Evolutionary conservation across 2,888 invertebrate genomes (phyloP).

Genomic region (Lordiphosa andalusiaca): DNA sequence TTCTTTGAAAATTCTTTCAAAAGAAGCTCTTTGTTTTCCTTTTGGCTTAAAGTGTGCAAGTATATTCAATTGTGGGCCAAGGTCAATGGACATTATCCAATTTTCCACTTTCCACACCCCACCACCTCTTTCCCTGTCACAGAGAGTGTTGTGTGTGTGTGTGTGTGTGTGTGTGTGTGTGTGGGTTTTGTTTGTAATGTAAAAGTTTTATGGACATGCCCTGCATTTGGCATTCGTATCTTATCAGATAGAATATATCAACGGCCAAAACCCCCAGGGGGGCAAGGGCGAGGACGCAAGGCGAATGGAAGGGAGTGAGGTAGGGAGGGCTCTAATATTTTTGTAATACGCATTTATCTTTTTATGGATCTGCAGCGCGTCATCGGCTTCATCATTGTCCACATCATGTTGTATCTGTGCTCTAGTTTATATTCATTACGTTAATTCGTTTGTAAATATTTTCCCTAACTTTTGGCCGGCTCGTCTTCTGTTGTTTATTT

Average conservation of each 20-base stretch:
- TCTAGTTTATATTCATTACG: conserved; percentile 69
- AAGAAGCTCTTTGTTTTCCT: conserved; percentile 22
- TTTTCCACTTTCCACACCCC: conserved; percentile 9
- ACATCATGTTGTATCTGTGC: conserved; percentile 44
- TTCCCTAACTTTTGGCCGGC: conserved; percentile 60
- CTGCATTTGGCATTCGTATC: conserved; percentile 35
- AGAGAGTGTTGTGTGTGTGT: conserved; percentile 12
- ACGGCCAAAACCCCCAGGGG: conserved; percentile 1
- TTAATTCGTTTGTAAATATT: conserved; percentile 74
- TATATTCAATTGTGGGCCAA: conserved; percentile 45
- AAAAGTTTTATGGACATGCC: conserved; percentile 20
- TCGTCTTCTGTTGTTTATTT: too few relatives aligned
- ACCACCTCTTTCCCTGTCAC: not conserved
- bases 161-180: conserved; percentile 16
- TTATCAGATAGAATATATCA: conserved; percentile 31
- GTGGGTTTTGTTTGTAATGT: conserved; percentile 18
- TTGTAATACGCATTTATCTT: conserved; percentile 49
- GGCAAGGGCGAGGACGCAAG: not conserved
- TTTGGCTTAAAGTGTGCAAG: conserved; percentile 27
- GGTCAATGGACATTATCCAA: conserved; percentile 33
- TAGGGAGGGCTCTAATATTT: conserved; percentile 11
- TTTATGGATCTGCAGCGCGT: conserved; percentile 37
- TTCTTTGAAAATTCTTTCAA: too few relatives aligned
- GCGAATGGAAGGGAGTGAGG: not conserved
- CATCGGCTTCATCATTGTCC: conserved; percentile 17